Percentiles rank a stretch among this genome's conserved stretches.
Conservation (phyloP, 2,888 invertebrate genomes). For the Aelia acuminata region DNA sequence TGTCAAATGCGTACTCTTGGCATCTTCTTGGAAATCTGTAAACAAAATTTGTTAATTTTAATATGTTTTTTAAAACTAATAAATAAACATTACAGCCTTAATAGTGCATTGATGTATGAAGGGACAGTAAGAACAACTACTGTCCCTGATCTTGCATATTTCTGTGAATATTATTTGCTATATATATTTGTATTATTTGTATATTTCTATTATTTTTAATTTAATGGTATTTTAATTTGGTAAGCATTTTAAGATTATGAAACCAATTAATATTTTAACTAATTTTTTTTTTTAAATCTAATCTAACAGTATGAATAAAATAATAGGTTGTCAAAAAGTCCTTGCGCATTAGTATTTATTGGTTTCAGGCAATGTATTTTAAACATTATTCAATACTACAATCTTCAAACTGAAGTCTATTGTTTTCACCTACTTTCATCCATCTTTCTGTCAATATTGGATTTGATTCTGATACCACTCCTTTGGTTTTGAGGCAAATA, state of each 20-base stretch:
- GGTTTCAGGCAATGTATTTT: too few relatives aligned
- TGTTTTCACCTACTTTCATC: too few relatives aligned
- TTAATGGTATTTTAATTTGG: neutral
- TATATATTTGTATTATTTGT: neutral
- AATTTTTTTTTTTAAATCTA: neutral
- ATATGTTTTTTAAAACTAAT: neutral
- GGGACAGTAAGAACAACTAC: neutral
- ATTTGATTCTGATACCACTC: too few relatives aligned
- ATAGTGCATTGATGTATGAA: neutral
- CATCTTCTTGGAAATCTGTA: constrained; percentile 69
- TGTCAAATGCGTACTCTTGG: constrained; percentile 71
- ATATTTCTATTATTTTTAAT: neutral
- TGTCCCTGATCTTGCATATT: neutral
- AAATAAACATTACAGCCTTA: neutral
- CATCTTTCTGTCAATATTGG: too few relatives aligned
- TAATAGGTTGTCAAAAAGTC: too few relatives aligned
- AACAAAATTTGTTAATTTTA: neutral
- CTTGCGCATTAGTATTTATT: too few relatives aligned
- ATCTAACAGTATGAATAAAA: too few relatives aligned
- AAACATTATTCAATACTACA: too few relatives aligned
- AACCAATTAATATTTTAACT: neutral
- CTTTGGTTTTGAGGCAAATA: too few relatives aligned
- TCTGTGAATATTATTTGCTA: neutral
- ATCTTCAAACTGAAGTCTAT: too few relatives aligned
- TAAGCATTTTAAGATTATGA: neutral